Evolutionary conservation across 2,113 vertebrate species (phyloP).

Genomic region (Chrysemys picta): DNA sequence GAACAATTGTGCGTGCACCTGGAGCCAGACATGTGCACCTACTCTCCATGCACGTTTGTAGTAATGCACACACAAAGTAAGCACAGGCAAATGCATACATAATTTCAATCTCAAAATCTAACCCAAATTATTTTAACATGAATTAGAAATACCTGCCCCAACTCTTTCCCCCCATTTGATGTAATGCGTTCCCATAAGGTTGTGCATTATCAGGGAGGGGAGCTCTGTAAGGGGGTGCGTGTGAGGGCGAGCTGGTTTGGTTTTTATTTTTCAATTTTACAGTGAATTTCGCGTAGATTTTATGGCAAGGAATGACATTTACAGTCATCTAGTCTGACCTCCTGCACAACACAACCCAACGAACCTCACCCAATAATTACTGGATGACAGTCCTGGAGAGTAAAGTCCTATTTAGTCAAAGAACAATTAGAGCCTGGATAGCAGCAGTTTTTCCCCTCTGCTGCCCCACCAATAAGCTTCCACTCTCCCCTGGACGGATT

Average conservation of each 20-base stretch:
- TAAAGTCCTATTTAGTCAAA: background rate
- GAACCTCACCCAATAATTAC: constrained; percentile 41
- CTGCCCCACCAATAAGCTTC: background rate
- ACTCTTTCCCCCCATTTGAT: constrained; percentile 30
- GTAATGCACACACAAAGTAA: background rate
- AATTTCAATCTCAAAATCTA: constrained; percentile 54
- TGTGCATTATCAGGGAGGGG: background rate
- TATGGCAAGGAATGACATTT: constrained; percentile 8
- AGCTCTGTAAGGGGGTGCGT: background rate
- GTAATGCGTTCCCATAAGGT: background rate
- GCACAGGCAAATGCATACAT: background rate
- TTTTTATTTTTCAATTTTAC: background rate
- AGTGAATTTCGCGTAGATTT: background rate
- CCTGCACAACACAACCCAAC: background rate
- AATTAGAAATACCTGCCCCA: constrained; percentile 51
- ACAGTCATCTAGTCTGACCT: constrained; percentile 28
- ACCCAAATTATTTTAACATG: constrained; percentile 50
- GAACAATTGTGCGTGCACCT: background rate
- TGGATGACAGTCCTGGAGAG: constrained; percentile 21
- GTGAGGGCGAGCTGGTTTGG: background rate
- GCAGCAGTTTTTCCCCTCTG: background rate
- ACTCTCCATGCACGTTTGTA: background rate
- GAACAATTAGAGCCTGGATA: background rate
- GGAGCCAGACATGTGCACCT: background rate
- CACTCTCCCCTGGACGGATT: background rate